These are phyloP conservation scores for Gambusia affinis DNA, from an alignment of 2,113 vertebrate species.

Conservation along the genomic window DNA sequence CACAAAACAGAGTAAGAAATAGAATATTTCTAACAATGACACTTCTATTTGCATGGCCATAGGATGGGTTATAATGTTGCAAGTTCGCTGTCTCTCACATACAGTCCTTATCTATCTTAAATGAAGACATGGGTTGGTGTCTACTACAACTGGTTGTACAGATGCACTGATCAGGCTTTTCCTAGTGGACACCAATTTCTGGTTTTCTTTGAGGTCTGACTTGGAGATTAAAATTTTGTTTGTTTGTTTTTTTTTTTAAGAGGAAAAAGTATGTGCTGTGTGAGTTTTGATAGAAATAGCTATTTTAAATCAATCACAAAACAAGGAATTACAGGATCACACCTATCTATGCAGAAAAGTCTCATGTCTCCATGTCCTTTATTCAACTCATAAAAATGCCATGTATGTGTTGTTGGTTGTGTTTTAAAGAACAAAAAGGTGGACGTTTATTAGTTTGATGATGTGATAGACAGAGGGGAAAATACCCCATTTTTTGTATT, in stretches of 20 bases:
- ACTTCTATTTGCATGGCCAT: not conserved
- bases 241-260: not conserved
- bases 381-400: not conserved
- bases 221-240: not conserved
- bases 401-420: not conserved
- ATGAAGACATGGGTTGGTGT: no score
- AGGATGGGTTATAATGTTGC: not conserved
- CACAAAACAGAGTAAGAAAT: not conserved
- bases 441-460: no score
- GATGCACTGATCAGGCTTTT: not conserved
- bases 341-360: not conserved
- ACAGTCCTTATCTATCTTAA: slow-evolving; percentile 4
- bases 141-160: not conserved
- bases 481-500: no score
- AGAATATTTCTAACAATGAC: not conserved
- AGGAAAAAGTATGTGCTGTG: not conserved
- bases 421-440: not conserved
- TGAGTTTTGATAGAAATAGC: not conserved
- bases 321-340: not conserved
- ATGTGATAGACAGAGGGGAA: no score
- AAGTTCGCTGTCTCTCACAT: not conserved
- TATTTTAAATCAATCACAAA: not conserved
- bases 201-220: not conserved
- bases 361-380: not conserved
- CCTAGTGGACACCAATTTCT: not conserved